Evolutionary conservation across 2,113 vertebrate genomes (phyloP).

Genomic region (Chauna torquata): DNA sequence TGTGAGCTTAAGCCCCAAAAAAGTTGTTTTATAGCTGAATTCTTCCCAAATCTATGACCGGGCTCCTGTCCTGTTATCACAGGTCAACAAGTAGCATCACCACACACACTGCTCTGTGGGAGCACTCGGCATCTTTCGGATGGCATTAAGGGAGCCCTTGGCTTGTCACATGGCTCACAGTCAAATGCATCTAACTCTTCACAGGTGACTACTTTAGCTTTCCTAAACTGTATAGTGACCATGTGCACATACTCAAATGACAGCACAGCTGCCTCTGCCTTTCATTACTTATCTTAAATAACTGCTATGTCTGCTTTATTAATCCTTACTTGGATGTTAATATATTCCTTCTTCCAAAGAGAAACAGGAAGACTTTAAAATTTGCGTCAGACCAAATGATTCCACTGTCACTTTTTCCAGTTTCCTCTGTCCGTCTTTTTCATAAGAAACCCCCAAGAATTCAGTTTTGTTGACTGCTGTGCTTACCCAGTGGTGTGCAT

Average conservation of each 20-base stretch:
- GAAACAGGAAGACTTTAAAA: neutral
- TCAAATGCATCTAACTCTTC: neutral
- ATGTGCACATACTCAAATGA: neutral
- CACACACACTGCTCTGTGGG: rapidly evolving
- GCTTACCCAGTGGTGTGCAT: neutral
- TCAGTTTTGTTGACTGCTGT: neutral
- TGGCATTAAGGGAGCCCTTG: neutral
- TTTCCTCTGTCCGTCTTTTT: neutral
- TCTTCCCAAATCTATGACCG: neutral
- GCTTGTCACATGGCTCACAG: neutral
- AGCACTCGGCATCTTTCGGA: neutral
- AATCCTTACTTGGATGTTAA: neutral
- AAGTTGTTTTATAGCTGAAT: neutral
- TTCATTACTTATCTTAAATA: neutral
- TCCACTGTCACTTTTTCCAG: neutral
- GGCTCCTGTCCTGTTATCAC: neutral
- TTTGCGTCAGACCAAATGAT: neutral
- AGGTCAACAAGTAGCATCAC: rapidly evolving
- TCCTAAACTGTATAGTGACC: neutral
- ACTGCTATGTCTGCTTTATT: neutral
- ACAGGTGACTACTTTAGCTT: neutral
- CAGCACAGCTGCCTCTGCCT: neutral
- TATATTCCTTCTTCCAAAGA: neutral
- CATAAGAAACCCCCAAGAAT: neutral
- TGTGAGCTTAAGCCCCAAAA: neutral